These are phyloP conservation scores for Dendroctonus valens DNA, from an alignment of 1,140 invertebrate species.

Conservation along the genomic window DNA sequence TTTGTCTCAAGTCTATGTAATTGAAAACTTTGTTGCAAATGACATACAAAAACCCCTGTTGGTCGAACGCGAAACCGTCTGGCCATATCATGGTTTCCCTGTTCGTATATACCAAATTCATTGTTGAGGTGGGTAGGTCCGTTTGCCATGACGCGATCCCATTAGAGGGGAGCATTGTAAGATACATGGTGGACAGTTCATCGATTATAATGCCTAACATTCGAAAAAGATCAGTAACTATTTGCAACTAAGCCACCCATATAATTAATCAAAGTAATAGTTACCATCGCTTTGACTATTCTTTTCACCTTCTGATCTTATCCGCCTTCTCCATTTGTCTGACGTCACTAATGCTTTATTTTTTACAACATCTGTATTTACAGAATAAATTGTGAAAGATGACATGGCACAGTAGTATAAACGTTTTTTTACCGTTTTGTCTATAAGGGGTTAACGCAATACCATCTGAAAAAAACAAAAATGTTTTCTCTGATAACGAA, in stretches of 20 bases:
- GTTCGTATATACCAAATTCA: slow-evolving; percentile 62
- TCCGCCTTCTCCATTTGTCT: slow-evolving; percentile 41
- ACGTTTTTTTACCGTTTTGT: slow-evolving; percentile 48
- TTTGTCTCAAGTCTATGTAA: slow-evolving; percentile 45
- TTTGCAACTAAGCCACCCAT: too few relatives aligned
- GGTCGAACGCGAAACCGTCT: slow-evolving; percentile 68
- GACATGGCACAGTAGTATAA: slow-evolving; percentile 66
- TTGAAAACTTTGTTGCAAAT: slow-evolving; percentile 66
- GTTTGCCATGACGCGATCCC: slow-evolving; percentile 68
- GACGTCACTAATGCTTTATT: slow-evolving; percentile 52
- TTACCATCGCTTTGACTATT: slow-evolving; percentile 66
- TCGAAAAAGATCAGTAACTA: too few relatives aligned
- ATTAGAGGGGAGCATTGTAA: slow-evolving; percentile 63
- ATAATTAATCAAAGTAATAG: slow-evolving; percentile 48
- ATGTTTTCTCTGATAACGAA: too few relatives aligned
- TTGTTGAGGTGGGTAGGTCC: slow-evolving; percentile 47
- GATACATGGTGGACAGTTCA: slow-evolving; percentile 62
- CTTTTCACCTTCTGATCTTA: slow-evolving; percentile 61
- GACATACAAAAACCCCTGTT: slow-evolving; percentile 62
- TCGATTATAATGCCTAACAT: slow-evolving; percentile 56
- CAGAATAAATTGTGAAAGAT: slow-evolving; percentile 61
- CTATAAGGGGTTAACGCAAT: slow-evolving; percentile 61
- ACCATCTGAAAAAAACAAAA: slow-evolving; percentile 54
- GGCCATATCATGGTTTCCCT: slow-evolving; percentile 68
- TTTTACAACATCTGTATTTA: slow-evolving; percentile 58